Base-by-base conservation (phyloP, 2,113 vertebrate genomes). In the Limnothrissa miodon region DNA sequence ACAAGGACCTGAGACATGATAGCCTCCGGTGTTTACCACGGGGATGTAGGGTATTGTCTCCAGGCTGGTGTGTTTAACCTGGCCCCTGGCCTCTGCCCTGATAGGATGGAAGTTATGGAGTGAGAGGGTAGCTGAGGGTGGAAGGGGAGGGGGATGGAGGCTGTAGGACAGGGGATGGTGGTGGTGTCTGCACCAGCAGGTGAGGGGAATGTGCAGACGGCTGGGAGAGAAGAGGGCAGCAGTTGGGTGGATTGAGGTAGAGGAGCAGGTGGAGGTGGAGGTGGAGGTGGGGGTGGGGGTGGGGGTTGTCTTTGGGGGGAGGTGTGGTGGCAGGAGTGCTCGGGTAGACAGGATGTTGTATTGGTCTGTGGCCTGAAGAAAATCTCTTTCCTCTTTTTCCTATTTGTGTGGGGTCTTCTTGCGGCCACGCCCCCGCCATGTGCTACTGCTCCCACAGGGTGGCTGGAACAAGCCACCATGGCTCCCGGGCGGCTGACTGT, bases 41-140 rank as follows among this genome's bases (percentile, higher is more conserved):
- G 66, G 66, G 66, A 74, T 33, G 36, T 74, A 36, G 66, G 66
- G 66, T 17, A 74, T 81, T 83, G 85, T 86, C 82, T 86, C 39
- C 79, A 81, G 39, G 85, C 83, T 78, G 7, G 62, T 80, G 62
- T 85, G 80, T 80, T 83, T 83, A 81, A 86, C 86, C 85, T 85
- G 62, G 78, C 62, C 19, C 74, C 85, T 86, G 82, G 82, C 85
- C 70, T 45, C 59, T 45, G 80, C 39, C 15, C 44, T 86, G 83
- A 86, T 86, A 79, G 29, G 29, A 21, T 13, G 66, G 29, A 33
- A 13, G 59, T n/a, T 59, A 25, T 23, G n/a, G 66, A 36, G 66
- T 29, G 11, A 36, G 66, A 33, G 25, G 66, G 66, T 11, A 39
- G 25, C 8, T 33, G 25, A 23, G 56, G 19, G n/a, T 59, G 23